Evolutionary conservation across 2,888 invertebrate species (phyloP), one percentile per base, ranked within the genome.

Genomic region (Napeogenes inachia): DNA sequence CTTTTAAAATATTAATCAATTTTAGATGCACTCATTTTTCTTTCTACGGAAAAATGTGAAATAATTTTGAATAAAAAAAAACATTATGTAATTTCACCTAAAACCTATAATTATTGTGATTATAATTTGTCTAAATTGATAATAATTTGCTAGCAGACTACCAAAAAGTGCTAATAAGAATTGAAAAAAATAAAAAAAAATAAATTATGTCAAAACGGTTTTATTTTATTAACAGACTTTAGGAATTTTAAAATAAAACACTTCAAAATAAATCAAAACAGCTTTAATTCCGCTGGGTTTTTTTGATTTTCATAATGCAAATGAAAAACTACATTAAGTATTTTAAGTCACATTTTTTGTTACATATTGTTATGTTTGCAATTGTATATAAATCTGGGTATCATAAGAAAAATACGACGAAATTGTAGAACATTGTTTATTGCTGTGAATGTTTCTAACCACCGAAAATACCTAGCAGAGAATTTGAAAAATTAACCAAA

Each of bases 231-330:
- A 13, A 32, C n/a, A 13, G 54, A 38, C 21, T 5, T 13, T 8
- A 42, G 54, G 10, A 46, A 38, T 45, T 57, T 42, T 63, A 71
- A 71, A 82, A 80, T 75, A 76, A 84, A 84, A 88, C 78, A 62
- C 78, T 32, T 59, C 78, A 80, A 77, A 79, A 87, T 80, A 88
- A 89, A 89, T 89, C 86, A 89, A 88, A 89, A 89, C 89, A 88
- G 87, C 84, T 89, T 84, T 88, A 89, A 88, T 89, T 82, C 76
- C 78, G 87, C 86, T 87, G 85, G 83, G 83, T 85, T 78, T 81
- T 81, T 81, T 79, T 80, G 79, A 82, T 82, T 82, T 78, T 78
- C 80, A 80, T 81, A 81, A 75, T 80, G 81, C 79, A 82, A 80
- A 82, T 81, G 79, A 78, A 80, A 78, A 68, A 81, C 83, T 85